Evolutionary conservation across 2,888 invertebrate genomes (phyloP).

Genomic region (Heteropelma amictum): DNA sequence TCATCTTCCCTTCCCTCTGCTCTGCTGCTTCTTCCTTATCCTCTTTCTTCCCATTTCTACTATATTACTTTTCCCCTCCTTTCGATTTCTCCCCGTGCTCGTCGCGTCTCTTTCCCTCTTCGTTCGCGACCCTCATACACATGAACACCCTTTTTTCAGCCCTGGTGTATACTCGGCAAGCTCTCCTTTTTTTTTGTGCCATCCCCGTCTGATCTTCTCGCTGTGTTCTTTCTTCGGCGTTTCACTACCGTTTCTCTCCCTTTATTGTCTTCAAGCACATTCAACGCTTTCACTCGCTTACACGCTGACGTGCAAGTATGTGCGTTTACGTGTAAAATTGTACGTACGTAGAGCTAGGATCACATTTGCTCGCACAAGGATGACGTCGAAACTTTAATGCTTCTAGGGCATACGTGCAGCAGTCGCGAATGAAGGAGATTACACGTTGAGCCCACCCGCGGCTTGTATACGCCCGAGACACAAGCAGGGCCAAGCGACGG

Average conservation of each 20-base stretch:
- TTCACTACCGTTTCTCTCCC: conserved; percentile 64
- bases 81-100: conserved; percentile 38
- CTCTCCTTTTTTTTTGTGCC: conserved; percentile 49
- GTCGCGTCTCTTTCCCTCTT: conserved; percentile 26
- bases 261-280: conserved; percentile 68
- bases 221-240: conserved; percentile 69
- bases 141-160: conserved; percentile 42
- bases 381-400: conserved; percentile 71
- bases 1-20: conserved; percentile 55
- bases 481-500: conserved; percentile 51
- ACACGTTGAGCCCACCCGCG: conserved; percentile 68
- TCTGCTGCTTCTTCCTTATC: conserved; percentile 51
- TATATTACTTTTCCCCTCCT: conserved; percentile 34
- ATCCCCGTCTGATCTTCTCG: conserved; percentile 53
- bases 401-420: conserved; percentile 67
- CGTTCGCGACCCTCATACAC: conserved; percentile 42
- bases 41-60: conserved; percentile 40
- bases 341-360: conserved; percentile 66
- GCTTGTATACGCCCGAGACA: conserved; percentile 57
- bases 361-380: conserved; percentile 58
- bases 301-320: neutral
- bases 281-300: conserved; percentile 42
- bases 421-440: conserved; percentile 63
- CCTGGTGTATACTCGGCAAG: conserved; percentile 22
- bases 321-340: too few relatives aligned